These are phyloP conservation scores for Sinopyrophorus schimmeli DNA, from an alignment of 2,888 invertebrate species.

Conservation along the genomic window DNA sequence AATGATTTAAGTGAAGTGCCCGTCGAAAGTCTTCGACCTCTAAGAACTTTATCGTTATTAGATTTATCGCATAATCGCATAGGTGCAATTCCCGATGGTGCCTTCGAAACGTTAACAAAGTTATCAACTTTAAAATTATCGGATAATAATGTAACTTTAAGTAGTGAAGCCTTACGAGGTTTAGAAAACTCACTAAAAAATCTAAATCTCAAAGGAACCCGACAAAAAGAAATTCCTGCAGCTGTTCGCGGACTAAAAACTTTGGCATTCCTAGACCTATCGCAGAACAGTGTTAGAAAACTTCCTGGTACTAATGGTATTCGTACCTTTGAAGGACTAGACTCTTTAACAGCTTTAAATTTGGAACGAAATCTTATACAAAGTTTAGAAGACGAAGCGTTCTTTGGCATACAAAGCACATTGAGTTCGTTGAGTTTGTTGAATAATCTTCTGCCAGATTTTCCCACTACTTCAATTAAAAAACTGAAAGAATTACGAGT, in stretches of 20 bases:
- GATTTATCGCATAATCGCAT: conserved; percentile 86
- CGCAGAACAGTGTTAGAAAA: conserved; percentile 84
- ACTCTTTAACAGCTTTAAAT: conserved; percentile 83
- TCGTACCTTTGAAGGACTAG: conserved; percentile 75
- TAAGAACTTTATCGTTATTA: conserved; percentile 74
- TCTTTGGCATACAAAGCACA: conserved; percentile 77
- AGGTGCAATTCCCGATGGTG: conserved; percentile 69
- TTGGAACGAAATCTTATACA: conserved; percentile 87
- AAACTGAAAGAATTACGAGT: conserved; percentile 80
- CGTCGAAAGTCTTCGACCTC: conserved; percentile 67
- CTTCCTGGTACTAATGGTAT: conserved; percentile 68
- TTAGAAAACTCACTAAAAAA: conserved; percentile 83
- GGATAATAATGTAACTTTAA: conserved; percentile 82
- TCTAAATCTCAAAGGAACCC: conserved; percentile 85
- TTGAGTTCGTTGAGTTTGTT: conserved; percentile 86
- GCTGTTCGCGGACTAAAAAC: conserved; percentile 76
- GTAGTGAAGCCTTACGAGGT: conserved; percentile 72
- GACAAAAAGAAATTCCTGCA: conserved; percentile 77
- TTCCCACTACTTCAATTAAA: conserved; percentile 80
- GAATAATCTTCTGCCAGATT: conserved; percentile 86
- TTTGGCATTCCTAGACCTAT: conserved; percentile 85
- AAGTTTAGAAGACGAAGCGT: conserved; percentile 73
- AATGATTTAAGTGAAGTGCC: conserved; percentile 81
- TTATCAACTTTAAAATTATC: conserved; percentile 82
- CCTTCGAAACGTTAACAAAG: conserved; percentile 73